These are phyloP conservation scores for Cephalopholis sonnerati DNA, from an alignment of 2,113 vertebrate species.

Conservation along the genomic window DNA sequence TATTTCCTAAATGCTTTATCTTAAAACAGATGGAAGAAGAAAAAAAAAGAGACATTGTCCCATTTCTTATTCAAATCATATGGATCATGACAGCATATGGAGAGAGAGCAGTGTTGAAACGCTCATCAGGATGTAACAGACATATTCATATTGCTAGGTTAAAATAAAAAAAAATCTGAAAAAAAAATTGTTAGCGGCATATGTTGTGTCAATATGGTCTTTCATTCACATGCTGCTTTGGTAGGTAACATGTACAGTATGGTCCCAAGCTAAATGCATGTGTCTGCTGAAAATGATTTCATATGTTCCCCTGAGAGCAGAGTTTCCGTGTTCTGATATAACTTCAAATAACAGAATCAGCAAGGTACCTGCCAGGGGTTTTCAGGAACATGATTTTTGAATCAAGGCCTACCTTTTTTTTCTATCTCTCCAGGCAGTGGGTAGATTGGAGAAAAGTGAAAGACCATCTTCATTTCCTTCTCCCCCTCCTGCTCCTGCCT, in stretches of 20 bases:
- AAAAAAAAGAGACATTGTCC: constrained; percentile 42
- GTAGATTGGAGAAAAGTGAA: constrained; percentile 66
- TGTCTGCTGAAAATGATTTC: not conserved
- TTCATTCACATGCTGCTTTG: constrained; percentile 33
- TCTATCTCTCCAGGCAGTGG: constrained; percentile 84
- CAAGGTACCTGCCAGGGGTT: not conserved
- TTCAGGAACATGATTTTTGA: constrained; percentile 29
- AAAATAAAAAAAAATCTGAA: constrained; percentile 24
- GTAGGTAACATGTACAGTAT: not conserved
- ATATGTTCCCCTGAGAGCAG: not conserved
- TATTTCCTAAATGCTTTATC: constrained; percentile 42
- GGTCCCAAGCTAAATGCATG: not conserved
- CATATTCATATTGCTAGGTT: constrained; percentile 33
- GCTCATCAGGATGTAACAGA: constrained; percentile 26
- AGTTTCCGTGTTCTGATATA: not conserved
- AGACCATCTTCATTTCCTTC: constrained; percentile 68
- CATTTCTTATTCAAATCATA: constrained; percentile 55
- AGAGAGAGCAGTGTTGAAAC: constrained; percentile 33
- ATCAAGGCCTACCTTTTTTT: constrained; percentile 78
- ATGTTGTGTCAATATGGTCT: constrained; percentile 44
- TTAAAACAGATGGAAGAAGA: constrained; percentile 66
- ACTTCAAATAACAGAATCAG: constrained; percentile 4
- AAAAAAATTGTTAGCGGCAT: constrained; percentile 19
- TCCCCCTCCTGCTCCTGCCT: constrained; percentile 49
- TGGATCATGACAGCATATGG: constrained; percentile 62